These are phyloP conservation scores for Melinaea marsaeus DNA, from an alignment of 2,888 invertebrate species.

Conservation along the genomic window DNA sequence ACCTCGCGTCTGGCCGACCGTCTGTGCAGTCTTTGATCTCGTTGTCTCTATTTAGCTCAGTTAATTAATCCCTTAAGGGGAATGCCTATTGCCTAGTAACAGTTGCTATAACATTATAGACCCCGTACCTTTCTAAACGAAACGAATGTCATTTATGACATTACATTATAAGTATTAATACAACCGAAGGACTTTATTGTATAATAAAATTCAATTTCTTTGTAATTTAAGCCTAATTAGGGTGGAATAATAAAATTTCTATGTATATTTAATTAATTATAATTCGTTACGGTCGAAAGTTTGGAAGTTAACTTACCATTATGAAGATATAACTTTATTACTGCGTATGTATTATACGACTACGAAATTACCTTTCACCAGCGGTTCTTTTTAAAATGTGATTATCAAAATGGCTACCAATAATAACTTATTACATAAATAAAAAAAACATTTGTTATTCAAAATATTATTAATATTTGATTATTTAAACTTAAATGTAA, in stretches of 20 bases:
- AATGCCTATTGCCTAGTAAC: slow-evolving; percentile 17
- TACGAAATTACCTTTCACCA: slow-evolving; percentile 5
- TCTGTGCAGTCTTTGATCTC: slow-evolving; percentile 59
- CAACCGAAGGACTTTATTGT: background rate
- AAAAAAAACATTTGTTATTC: no score
- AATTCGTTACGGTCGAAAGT: slow-evolving; percentile 60
- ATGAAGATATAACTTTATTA: slow-evolving; percentile 40
- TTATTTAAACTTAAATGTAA: no score
- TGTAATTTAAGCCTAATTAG: slow-evolving; percentile 49
- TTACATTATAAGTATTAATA: no score
- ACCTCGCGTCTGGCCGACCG: slow-evolving; percentile 63
- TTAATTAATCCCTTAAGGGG: slow-evolving; percentile 51
- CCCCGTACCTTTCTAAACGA: slow-evolving; percentile 20
- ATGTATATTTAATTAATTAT: slow-evolving; percentile 62
- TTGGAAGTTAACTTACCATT: slow-evolving; percentile 51
- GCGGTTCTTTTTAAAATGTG: background rate
- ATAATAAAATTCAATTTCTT: slow-evolving; percentile 11
- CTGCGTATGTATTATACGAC: slow-evolving; percentile 8
- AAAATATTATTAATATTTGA: no score
- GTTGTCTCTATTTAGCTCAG: slow-evolving; percentile 27
- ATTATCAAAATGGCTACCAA: no score
- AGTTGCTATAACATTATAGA: slow-evolving; percentile 23
- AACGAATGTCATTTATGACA: no score
- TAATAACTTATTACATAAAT: no score
- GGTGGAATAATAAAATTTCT: slow-evolving; percentile 49